phyloP scores from a whole-genome alignment of 2,888 invertebrate genomes.

The Xestobium rufovillosum region DNA sequence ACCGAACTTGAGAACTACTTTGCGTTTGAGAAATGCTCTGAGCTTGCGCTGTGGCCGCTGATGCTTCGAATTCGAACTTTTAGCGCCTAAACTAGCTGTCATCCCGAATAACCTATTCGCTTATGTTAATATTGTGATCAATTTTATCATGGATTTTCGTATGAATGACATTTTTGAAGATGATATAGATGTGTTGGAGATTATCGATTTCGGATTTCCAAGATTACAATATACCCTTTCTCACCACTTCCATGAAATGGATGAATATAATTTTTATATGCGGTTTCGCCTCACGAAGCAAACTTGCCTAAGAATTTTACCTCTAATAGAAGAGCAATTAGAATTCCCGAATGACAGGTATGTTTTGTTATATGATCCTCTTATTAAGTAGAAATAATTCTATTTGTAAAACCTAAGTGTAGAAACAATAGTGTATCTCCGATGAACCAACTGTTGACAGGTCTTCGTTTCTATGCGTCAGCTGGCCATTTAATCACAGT shows the following conservation, averaged over 20 bases:
- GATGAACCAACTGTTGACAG: conserved; percentile 11
- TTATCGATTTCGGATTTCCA: conserved; percentile 9
- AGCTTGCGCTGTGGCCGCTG: too few species aligned
- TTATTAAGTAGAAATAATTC: conserved; percentile 5
- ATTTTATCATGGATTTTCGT: too few species aligned
- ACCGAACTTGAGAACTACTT: too few species aligned
- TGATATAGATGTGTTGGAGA: conserved; percentile 10
- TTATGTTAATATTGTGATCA: too few species aligned
- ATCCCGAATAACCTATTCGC: too few species aligned
- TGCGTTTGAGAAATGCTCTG: too few species aligned
- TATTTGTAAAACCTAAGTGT: conserved; percentile 4
- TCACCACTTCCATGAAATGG: conserved; percentile 5
- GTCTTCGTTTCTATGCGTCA: conserved; percentile 8
- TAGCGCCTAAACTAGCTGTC: too few species aligned
- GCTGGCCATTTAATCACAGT: conserved; percentile 8
- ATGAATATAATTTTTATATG: conserved; percentile 7
- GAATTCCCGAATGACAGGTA: conserved; percentile 5
- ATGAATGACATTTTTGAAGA: conserved; percentile 11
- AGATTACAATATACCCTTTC: background rate
- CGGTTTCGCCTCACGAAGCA: too few species aligned
- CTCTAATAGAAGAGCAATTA: conserved; percentile 4
- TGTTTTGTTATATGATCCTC: conserved; percentile 1
- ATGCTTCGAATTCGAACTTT: too few species aligned
- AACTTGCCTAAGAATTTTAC: too few species aligned
- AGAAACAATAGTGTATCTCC: conserved; percentile 14